These are phyloP conservation scores for Ochropacha duplaris DNA, from an alignment of 2,888 invertebrate genomes.

Conservation along the genomic window DNA sequence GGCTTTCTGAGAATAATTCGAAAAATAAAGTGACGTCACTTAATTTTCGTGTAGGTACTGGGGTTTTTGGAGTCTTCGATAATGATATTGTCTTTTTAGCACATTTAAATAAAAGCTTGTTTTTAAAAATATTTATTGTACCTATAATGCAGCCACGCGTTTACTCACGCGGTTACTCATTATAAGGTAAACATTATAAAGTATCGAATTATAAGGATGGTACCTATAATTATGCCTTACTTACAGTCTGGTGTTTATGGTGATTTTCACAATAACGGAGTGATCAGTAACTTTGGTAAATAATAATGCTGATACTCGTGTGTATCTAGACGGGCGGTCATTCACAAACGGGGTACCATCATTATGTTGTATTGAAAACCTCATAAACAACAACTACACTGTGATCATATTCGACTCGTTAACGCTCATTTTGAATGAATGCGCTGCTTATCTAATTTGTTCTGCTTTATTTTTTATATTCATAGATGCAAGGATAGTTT, in stretches of 20 bases:
- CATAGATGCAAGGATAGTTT: conserved; percentile 30
- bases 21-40: no score
- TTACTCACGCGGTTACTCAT: no score
- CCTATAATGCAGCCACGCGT: neutral
- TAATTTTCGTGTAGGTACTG: no score
- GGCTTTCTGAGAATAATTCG: no score
- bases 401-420: conserved; percentile 50
- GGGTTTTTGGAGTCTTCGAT: no score
- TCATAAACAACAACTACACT: conserved; percentile 27
- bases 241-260: conserved; percentile 30
- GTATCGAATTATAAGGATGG: neutral
- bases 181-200: neutral
- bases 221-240: conserved; percentile 5
- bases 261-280: conserved; percentile 30
- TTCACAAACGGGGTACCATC: conserved; percentile 19
- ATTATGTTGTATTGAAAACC: conserved; percentile 56
- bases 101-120: no score
- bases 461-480: conserved; percentile 30
- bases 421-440: conserved; percentile 33
- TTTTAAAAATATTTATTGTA: no score
- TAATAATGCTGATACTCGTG: conserved; percentile 26
- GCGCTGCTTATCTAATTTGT: conserved; percentile 21
- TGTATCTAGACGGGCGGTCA: conserved; percentile 15
- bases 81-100: no score
- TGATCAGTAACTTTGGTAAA: conserved; percentile 36